These are phyloP conservation scores for Dipodomys spectabilis DNA, from an alignment of 2,113 vertebrate species.

Conservation along the genomic window DNA sequence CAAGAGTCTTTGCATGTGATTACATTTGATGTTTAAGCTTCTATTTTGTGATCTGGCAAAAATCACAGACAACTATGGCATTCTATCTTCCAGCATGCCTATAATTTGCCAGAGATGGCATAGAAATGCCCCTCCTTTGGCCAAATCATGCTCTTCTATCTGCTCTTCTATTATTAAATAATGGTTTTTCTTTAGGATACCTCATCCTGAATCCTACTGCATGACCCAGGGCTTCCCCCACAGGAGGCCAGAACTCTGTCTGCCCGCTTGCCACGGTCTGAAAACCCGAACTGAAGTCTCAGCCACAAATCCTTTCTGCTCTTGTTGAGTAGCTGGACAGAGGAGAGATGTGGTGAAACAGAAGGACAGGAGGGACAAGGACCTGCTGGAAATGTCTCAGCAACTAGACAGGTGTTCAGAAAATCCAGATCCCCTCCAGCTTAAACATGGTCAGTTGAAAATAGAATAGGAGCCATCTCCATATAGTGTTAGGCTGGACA, in stretches of 20 bases:
- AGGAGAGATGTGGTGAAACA: rapidly evolving
- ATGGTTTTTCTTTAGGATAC: not conserved
- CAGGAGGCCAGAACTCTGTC: not conserved
- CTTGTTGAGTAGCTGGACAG: not conserved
- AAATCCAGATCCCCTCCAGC: not conserved
- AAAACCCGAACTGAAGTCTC: not conserved
- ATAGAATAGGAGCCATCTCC: no score
- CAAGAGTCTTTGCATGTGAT: not conserved
- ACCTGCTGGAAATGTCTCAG: not conserved
- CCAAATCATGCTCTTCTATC: not conserved
- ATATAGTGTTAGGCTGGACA: not conserved
- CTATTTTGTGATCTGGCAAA: slow-evolving; percentile 36
- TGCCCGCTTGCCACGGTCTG: no score
- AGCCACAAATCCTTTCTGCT: rapidly evolving
- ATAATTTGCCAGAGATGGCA: not conserved
- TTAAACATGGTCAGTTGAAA: not conserved
- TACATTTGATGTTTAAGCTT: not conserved
- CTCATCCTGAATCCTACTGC: not conserved
- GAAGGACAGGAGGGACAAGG: not conserved
- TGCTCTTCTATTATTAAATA: no score
- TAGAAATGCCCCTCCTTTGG: not conserved
- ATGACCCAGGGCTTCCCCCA: not conserved
- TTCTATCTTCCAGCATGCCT: not conserved
- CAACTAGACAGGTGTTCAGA: not conserved
- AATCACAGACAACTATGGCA: not conserved